Percentiles rank a stretch among this genome's conserved stretches.
Evolutionary conservation across 1,140 invertebrate species (phyloP).

Genomic region (Panagrolaimus sp.): DNA sequence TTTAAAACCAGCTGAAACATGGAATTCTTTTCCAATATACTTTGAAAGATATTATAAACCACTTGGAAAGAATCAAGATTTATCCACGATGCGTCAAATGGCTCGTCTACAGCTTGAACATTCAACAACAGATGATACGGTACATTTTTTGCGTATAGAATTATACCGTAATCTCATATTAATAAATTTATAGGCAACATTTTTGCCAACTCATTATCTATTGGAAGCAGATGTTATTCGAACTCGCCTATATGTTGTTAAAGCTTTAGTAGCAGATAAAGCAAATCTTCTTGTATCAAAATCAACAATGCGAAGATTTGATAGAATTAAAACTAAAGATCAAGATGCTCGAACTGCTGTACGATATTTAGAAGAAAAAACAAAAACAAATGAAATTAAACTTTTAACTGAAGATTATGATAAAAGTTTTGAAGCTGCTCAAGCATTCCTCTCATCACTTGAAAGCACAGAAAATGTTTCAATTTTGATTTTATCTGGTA

Average conservation of each 20-base stretch:
- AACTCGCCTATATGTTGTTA: background rate
- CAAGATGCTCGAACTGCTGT: background rate
- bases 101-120: background rate
- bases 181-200: background rate
- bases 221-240: background rate
- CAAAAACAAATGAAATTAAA: background rate
- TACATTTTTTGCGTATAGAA: background rate
- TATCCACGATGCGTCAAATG: background rate
- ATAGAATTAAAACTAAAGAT: background rate
- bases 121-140: background rate
- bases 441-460: too few species aligned
- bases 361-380: background rate
- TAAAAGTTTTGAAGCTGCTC: too few species aligned
- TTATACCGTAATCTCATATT: background rate
- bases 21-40: background rate
- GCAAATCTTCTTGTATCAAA: background rate
- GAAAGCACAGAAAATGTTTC: too few species aligned
- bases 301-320: background rate
- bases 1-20: background rate
- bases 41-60: constrained; percentile 1
- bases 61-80: background rate
- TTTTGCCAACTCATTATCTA: background rate
- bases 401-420: too few species aligned
- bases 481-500: too few species aligned
- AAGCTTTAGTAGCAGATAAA: background rate